Percentiles rank a stretch among this genome's conserved stretches.
These are phyloP conservation scores for Enteromius unitaeniatus DNA, from an alignment of 2,797 vertebrate species.

Conservation along the genomic window DNA sequence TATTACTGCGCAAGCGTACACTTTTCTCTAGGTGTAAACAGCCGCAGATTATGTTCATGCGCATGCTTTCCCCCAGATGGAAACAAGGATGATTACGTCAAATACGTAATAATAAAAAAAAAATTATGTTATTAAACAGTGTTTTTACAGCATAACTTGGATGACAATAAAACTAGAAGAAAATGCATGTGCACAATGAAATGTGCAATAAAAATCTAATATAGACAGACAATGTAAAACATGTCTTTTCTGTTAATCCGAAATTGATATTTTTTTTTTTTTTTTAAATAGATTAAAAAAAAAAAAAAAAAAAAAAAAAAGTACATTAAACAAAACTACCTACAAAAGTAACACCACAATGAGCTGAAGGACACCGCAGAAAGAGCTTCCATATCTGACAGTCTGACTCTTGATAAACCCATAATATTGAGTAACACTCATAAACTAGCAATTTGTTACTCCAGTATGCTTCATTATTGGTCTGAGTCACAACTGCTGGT, in stretches of 20 bases:
- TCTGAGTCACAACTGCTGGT: slow-evolving; percentile 9
- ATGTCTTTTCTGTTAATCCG: background rate
- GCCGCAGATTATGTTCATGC: too few species aligned
- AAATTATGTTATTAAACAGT: background rate
- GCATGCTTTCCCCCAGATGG: too few species aligned
- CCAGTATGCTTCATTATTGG: slow-evolving; percentile 39
- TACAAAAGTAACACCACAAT: background rate
- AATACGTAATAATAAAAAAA: too few species aligned
- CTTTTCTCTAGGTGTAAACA: too few species aligned
- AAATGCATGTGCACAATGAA: background rate
- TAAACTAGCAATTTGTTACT: slow-evolving; percentile 39
- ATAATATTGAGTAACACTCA: slow-evolving; percentile 32
- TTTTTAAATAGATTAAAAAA: too few species aligned
- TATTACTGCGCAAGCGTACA: too few species aligned
- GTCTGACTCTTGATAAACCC: slow-evolving; percentile 23
- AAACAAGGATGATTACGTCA: too few species aligned
- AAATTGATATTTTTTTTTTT: background rate
- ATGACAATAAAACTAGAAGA: background rate
- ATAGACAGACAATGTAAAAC: background rate
- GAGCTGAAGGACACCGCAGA: slow-evolving; percentile 5
- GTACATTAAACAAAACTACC: background rate
- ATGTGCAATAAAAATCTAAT: too few species aligned
- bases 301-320: background rate
- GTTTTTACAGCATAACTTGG: background rate
- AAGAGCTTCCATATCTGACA: slow-evolving; percentile 3